Base-by-base conservation (phyloP, 2,113 vertebrate species). In the Ailuropoda melanoleuca region DNA sequence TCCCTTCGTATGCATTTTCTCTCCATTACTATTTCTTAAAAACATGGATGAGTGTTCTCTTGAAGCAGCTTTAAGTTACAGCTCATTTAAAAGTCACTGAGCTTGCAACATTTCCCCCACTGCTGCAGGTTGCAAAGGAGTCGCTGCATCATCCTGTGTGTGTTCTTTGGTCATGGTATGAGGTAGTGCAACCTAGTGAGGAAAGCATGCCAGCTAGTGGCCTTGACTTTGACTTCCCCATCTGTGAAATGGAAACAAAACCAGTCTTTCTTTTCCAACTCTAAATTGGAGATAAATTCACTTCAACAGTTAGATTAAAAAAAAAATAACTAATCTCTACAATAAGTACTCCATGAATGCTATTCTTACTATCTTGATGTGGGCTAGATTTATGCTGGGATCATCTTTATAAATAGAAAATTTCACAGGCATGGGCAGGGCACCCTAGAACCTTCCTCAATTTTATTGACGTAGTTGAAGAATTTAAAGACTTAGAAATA, bases 141-240 rank as follows among this genome's bases (percentile, higher is more conserved):
- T 13, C 5, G 0, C 12, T 8, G 1, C 29, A 8, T 2, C 12
- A 0, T 39, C n/a, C 12, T n/a, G 0, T 37, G 62, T n/a, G 0
- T 56, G 56, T 18, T 37, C 34, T 77, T 81, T 66, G 43, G 29
- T 53, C 31, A 23, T 48, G 17, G 88, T 46, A 19, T 64, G 37
- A 88, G 34, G 10, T 60, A 31, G 9, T 8, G n/a, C 3, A 77
- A 10, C 13, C 4, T 48, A 29, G 9, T 14, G 39, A 37, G 26
- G 43, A 88, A 78, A 6, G 0, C 11, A 19, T 48, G 13, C 11
- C 19, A 84, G 15, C 8, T 0, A 11, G 46, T 46, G 56, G 26
- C 1, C 43, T 84, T 94, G 8, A 64, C 46, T 31, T 93, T 5
- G n/a, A 39, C 10, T n/a, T 90, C n/a, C 18, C 43, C 8, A 19